Conservation (phyloP, 2,113 vertebrate species). For the Solea senegalensis region DNA sequence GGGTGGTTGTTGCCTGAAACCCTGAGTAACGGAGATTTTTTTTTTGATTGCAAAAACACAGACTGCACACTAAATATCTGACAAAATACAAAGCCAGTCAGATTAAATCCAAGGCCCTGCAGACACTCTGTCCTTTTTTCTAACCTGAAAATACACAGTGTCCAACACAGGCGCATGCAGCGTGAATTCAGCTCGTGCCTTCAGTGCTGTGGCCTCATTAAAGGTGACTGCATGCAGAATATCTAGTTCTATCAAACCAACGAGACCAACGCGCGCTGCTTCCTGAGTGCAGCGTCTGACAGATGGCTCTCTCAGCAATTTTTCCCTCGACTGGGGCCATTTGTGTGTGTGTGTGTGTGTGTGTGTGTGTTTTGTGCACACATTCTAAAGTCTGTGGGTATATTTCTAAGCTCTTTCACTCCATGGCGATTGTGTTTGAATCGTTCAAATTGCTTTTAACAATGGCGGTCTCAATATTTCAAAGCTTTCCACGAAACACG, state of each 20-base stretch:
- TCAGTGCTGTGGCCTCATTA: conserved; percentile 36
- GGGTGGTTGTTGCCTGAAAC: neutral
- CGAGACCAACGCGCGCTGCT: conserved; percentile 1
- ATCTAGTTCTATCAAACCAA: conserved; percentile 50
- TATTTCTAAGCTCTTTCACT: conserved; percentile 35
- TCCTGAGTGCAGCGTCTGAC: conserved; percentile 54
- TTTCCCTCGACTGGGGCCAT: conserved; percentile 31
- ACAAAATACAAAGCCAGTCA: conserved; percentile 7
- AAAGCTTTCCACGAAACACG: conserved; percentile 11
- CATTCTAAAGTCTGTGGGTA: neutral
- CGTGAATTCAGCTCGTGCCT: conserved; percentile 1
- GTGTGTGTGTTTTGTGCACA: neutral
- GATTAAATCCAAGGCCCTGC: no score
- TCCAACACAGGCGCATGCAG: neutral
- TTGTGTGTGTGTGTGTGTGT: conserved; percentile 19
- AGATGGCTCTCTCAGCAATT: conserved; percentile 61
- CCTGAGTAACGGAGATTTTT: neutral
- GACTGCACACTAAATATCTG: neutral
- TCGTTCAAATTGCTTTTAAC: conserved; percentile 61
- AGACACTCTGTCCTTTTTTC: no score
- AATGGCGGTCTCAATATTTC: conserved; percentile 59
- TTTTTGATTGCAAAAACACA: neutral
- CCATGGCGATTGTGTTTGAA: conserved; percentile 52
- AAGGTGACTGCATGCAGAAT: conserved; percentile 40
- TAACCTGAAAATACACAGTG: neutral